Evolutionary conservation across 2,888 invertebrate species (phyloP).

Genomic region (Melanophora roralis): DNA sequence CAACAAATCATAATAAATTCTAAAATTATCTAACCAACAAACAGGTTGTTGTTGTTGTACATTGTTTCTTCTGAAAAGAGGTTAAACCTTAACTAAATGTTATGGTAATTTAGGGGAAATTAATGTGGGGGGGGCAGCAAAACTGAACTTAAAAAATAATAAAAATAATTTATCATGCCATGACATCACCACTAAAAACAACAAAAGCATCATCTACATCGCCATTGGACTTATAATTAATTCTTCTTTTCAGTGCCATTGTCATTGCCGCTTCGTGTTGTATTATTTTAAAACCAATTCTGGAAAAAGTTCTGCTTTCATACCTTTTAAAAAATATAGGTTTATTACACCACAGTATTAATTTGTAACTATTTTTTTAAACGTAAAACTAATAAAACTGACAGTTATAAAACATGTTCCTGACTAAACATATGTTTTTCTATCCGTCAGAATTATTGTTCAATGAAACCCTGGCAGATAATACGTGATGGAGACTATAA

Average conservation of each 20-base stretch:
- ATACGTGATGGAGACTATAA: too few relatives aligned
- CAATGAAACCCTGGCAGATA: too few relatives aligned
- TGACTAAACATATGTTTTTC: too few relatives aligned
- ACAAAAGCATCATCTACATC: background rate
- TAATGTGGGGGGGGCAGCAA: background rate
- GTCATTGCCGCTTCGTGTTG: slow-evolving; percentile 17
- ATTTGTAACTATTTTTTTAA: too few relatives aligned
- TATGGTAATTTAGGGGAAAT: background rate
- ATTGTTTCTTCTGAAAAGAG: background rate
- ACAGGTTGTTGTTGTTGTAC: too few relatives aligned
- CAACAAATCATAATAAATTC: slow-evolving; percentile 4
- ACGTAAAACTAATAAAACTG: too few relatives aligned
- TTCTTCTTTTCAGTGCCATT: slow-evolving; percentile 32
- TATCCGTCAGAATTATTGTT: too few relatives aligned
- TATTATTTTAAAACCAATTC: slow-evolving; percentile 7
- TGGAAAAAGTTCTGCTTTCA: background rate
- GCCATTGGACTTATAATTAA: slow-evolving; percentile 25
- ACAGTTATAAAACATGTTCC: too few relatives aligned
- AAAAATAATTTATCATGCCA: slow-evolving; percentile 50
- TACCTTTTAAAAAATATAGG: too few relatives aligned
- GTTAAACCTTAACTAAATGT: slow-evolving; percentile 3
- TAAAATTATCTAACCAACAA: slow-evolving; percentile 10
- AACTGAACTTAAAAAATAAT: background rate
- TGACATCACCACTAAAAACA: slow-evolving; percentile 47
- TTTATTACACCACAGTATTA: too few relatives aligned